Conservation (phyloP, 2,888 invertebrate species). For the Cancer borealis region DNA sequence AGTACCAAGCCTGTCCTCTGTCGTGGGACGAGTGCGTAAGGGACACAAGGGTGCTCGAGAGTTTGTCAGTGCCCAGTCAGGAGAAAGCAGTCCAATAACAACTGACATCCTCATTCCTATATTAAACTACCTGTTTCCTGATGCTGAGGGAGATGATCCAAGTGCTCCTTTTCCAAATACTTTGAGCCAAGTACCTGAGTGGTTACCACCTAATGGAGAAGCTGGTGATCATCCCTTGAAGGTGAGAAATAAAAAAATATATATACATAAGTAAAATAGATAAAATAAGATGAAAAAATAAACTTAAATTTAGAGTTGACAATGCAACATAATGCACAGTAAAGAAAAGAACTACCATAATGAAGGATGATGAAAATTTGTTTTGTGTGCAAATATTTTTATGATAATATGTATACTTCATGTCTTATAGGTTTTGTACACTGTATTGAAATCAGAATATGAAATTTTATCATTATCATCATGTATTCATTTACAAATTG, state of each 20-base stretch:
- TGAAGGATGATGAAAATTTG: not conserved
- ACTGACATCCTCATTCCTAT: conserved; percentile 88
- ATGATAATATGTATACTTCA: not conserved
- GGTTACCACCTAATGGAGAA: conserved; percentile 58
- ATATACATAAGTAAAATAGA: not conserved
- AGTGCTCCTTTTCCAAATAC: conserved; percentile 67
- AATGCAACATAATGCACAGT: not conserved
- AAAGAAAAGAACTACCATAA: not conserved
- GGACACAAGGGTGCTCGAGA: conserved; percentile 5
- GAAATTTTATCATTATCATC: too few species aligned
- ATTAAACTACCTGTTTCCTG: conserved; percentile 92
- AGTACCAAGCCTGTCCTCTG: conserved; percentile 81
- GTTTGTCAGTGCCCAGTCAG: conserved; percentile 78
- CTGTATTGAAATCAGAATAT: too few species aligned
- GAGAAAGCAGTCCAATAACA: conserved; percentile 86
- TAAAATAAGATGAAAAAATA: too few species aligned
- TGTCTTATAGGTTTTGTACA: too few species aligned
- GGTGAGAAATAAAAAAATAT: conserved; percentile 39
- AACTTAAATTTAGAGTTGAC: too few species aligned
- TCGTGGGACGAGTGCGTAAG: conserved; percentile 62
- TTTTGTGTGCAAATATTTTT: not conserved
- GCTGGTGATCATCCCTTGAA: conserved; percentile 78
- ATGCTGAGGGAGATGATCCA: conserved; percentile 85
- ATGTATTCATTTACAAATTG: too few species aligned
- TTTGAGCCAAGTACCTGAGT: conserved; percentile 70